phyloP scores from a whole-genome alignment of 2,888 invertebrate species.

The Psococerastis gibbosa region DNA sequence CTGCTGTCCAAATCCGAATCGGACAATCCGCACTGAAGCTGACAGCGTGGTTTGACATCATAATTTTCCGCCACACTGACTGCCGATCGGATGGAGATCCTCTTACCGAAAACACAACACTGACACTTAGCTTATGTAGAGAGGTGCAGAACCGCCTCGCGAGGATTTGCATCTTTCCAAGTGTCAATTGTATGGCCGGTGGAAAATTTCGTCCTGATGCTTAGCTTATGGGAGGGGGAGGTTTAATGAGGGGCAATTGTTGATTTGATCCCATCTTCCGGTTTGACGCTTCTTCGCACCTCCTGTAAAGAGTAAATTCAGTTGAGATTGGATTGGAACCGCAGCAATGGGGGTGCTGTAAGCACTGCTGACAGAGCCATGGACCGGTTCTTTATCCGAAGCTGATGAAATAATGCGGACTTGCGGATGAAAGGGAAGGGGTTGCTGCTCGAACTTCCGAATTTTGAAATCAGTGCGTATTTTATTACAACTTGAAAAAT shows the following conservation, averaged over 20 bases:
- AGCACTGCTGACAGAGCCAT: too few species aligned
- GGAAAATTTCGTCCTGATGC: constrained; percentile 1
- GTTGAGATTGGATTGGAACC: constrained; percentile 7
- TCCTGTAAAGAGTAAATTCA: constrained; percentile 10
- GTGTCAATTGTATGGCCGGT: constrained; percentile 11
- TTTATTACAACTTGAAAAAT: too few species aligned
- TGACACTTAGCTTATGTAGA: not conserved
- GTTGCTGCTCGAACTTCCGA: too few species aligned
- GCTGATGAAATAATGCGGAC: too few species aligned
- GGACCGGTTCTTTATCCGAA: too few species aligned
- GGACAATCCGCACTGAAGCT: not conserved
- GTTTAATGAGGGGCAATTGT: constrained; percentile 9
- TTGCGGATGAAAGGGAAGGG: too few species aligned
- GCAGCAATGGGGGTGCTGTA: too few species aligned
- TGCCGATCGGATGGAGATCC: constrained; percentile 1
- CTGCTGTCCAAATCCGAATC: not conserved
- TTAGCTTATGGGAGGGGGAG: not conserved
- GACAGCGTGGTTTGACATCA: constrained; percentile 7
- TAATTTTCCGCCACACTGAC: constrained; percentile 3
- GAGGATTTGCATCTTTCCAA: constrained; percentile 8
- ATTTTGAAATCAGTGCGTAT: too few species aligned
- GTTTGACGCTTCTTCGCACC: constrained; percentile 9
- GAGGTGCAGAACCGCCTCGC: not conserved
- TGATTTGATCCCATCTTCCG: constrained; percentile 9
- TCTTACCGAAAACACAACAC: not conserved